Base-by-base conservation (phyloP, 2,113 vertebrate genomes). In the Aphyosemion australe region DNA sequence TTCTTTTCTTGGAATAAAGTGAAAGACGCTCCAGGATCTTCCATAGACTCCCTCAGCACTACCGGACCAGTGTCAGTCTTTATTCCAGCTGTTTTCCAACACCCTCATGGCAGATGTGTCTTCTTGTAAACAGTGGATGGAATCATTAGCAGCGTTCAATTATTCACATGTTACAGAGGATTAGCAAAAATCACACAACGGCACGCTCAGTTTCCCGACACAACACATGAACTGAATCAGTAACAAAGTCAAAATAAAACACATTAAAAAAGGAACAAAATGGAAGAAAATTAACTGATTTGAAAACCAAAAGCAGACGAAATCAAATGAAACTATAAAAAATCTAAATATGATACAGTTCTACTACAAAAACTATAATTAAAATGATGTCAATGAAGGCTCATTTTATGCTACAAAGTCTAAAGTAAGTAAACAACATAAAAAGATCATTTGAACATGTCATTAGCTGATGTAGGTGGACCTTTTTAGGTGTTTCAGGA, bases 401-500 rank as follows among this genome's bases (percentile, higher is more conserved):
- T 26, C 26, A 26, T 26, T 26, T 26, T 26, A n/a, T n/a, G n/a
- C n/a, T n/a, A n/a, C n/a, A 2, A 26, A 26, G 3, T 26, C 3
- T 26, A 26, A 26, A 26, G 5, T 26, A 26, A 26, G 5, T 26
- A 26, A 26, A 26, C 26, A 26, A 26, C 26, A 26, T 26, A 2
- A 26, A 26, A n/a, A n/a, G n/a, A n/a, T n/a, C n/a, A 26, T 26
- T 26, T 26, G 5, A 26, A 26, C 5, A 26, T 26, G 26, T 5
- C 26, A 26, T 26, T 26, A 26, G 26, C 5, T 26, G 26, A 26
- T 26, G 26, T 26, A n/a, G n/a, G n/a, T n/a, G n/a, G 26, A 26
- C 32, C 32, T 32, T 37, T 37, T 37, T 37, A 39, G 37, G 7
- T 39, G 8, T 39, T 39, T 39, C 37, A 61, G 69, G 60, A 65